Evolutionary conservation across 1,140 invertebrate genomes (phyloP), one percentile per base, ranked within the genome.

Genomic region (Drosophila willistoni): DNA sequence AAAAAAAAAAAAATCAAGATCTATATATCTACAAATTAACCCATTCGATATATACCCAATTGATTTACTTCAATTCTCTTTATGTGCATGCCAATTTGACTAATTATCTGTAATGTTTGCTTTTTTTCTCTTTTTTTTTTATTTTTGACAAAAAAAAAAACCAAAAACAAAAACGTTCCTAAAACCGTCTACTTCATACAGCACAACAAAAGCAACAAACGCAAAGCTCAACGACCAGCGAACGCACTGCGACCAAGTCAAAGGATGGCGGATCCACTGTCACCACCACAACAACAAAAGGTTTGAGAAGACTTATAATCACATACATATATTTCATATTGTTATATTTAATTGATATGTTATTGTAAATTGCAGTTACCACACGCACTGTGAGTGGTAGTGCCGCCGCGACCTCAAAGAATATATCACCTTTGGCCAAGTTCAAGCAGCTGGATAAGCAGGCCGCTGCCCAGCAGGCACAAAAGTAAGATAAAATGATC

Each of bases 361-460:
- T 22, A 22, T 1, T 22, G 19, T 2, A 22, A 2, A 22, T 25
- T 94, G 75, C 93, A 96, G 95, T 95, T 86, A 94, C 94, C 79
- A 95, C 94, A 81, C 93, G 93, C 81, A 93, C 93, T 74, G 93
- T 92, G 91, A 93, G 93, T 84, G 93, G 93, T 92, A 92, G 92
- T 93, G 34, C 13, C 17, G 56, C 33, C n/a, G 84, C 84, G 73
- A 94, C 93, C 89, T 82, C 93, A 68, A 96, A 96, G 92, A 94
- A 95, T 68, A 94, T 96, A 85, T 97, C 96, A 81, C 96, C 97
- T 68, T 97, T 97, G 93, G 95, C 96, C 90, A 97, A 97, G 93
- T 98, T 98, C 93, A 95, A 96, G 90, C 96, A 97, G 94, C 94
- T 97, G 92, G 97, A 98, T 92, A 95, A 96, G 91, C 96, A 97